These are phyloP conservation scores for Acleris laterana DNA, from an alignment of 2,888 invertebrate species.

Conservation along the genomic window DNA sequence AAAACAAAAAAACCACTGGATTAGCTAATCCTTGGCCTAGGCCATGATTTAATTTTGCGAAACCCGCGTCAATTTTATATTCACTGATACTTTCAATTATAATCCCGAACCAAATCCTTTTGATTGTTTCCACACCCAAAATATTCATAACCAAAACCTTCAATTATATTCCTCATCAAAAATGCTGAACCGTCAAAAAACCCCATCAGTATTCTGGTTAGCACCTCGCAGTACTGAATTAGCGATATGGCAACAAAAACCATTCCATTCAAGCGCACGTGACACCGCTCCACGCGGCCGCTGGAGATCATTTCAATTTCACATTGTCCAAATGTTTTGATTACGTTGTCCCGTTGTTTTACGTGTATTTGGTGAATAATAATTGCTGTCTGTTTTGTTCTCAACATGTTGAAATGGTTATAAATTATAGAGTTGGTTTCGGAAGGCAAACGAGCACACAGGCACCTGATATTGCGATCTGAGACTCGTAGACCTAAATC, in stretches of 20 bases:
- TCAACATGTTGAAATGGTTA: too few relatives aligned
- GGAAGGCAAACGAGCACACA: too few relatives aligned
- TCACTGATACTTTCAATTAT: too few relatives aligned
- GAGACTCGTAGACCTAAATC: too few relatives aligned
- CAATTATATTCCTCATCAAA: background rate
- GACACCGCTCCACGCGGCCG: constrained; percentile 12
- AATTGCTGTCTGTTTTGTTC: background rate
- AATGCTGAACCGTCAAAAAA: background rate
- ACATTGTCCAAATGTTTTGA: constrained; percentile 31
- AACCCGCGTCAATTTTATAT: too few relatives aligned
- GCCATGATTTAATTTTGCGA: too few relatives aligned
- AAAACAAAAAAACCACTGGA: too few relatives aligned
- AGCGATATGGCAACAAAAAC: constrained; percentile 18
- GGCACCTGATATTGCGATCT: too few relatives aligned
- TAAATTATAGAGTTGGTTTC: too few relatives aligned
- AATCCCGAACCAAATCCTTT: too few relatives aligned
- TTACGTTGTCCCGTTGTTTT: constrained; percentile 12
- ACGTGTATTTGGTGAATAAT: background rate
- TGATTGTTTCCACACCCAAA: too few relatives aligned
- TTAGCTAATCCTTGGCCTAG: too few relatives aligned
- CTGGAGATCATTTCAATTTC: constrained; percentile 34
- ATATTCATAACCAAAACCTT: background rate
- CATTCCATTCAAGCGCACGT: constrained; percentile 11
- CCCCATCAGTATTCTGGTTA: constrained; percentile 19
- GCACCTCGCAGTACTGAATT: constrained; percentile 20